Conservation (phyloP, 2,888 invertebrate species). For the Archips xylosteana region DNA sequence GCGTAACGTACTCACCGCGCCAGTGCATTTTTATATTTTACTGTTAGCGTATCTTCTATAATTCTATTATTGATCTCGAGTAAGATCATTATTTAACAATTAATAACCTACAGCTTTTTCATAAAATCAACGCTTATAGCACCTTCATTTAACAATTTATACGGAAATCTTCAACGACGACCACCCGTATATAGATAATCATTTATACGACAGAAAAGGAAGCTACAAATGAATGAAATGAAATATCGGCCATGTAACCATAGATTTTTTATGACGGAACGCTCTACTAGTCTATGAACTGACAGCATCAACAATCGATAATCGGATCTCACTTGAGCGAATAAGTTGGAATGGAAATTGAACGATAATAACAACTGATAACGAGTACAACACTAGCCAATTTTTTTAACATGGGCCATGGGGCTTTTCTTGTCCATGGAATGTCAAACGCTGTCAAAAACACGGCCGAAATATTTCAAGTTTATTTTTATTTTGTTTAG, state of each 20-base stretch:
- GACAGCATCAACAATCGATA: conserved; percentile 40
- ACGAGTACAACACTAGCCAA: background rate
- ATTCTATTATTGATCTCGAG: conserved; percentile 99
- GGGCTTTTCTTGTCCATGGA: background rate
- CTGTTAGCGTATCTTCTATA: conserved; percentile 97
- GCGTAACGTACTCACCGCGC: conserved; percentile 94
- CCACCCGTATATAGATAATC: conserved; percentile 78
- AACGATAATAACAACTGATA: conserved; percentile 15
- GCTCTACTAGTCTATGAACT: conserved; percentile 43
- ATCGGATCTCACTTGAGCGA: conserved; percentile 11
- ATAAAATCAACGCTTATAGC: conserved; percentile 85
- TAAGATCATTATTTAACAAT: conserved; percentile 93
- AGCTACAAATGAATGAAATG: conserved; percentile 76
- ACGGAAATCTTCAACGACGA: conserved; percentile 78
- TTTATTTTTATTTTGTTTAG: conserved; percentile 32
- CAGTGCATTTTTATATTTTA: conserved; percentile 98
- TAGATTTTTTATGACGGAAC: conserved; percentile 53
- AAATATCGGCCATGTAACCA: conserved; percentile 74
- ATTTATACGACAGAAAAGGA: conserved; percentile 78
- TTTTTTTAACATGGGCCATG: background rate
- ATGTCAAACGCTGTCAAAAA: conserved; percentile 8
- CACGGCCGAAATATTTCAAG: conserved; percentile 19
- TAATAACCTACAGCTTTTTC: conserved; percentile 83
- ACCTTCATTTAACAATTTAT: conserved; percentile 84
- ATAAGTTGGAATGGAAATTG: background rate